phyloP scores from a whole-genome alignment of 2,113 vertebrate genomes.

The Nyctereutes procyonoides region DNA sequence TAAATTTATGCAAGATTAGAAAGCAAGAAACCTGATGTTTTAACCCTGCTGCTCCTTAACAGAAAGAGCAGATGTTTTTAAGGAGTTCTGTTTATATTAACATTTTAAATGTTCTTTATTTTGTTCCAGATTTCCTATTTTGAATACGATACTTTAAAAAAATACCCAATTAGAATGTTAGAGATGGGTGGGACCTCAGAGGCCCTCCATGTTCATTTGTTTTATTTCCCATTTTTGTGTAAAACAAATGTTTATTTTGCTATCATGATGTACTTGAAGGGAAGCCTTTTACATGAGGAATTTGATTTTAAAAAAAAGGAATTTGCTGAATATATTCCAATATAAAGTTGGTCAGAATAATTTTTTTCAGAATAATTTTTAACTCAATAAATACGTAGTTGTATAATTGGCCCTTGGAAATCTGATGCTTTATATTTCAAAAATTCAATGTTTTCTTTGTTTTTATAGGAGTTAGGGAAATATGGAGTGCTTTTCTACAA shows the following conservation, averaged over 20 bases:
- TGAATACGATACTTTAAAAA: background rate
- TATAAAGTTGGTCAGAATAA: background rate
- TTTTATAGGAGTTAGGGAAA: constrained; percentile 92
- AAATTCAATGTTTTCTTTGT: background rate
- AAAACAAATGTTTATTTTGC: background rate
- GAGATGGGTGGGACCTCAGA: background rate
- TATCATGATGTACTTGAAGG: background rate
- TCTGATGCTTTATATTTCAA: background rate
- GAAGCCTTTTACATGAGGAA: background rate
- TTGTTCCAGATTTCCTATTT: constrained; percentile 26
- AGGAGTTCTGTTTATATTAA: constrained; percentile 43
- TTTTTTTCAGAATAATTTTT: background rate
- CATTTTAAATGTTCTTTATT: constrained; percentile 50
- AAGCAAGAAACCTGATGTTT: background rate
- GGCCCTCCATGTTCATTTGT: background rate
- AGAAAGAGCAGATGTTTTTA: constrained; percentile 42
- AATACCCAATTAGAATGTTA: background rate
- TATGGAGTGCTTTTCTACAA: constrained; percentile 97
- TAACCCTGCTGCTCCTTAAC: background rate
- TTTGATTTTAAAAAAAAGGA: background rate
- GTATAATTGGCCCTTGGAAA: background rate
- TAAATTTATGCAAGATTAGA: background rate
- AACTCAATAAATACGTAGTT: background rate
- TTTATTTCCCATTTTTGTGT: background rate
- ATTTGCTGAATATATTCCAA: background rate